Evolutionary conservation across 2,113 vertebrate species (phyloP).

Genomic region (Cyanoderma ruficeps): DNA sequence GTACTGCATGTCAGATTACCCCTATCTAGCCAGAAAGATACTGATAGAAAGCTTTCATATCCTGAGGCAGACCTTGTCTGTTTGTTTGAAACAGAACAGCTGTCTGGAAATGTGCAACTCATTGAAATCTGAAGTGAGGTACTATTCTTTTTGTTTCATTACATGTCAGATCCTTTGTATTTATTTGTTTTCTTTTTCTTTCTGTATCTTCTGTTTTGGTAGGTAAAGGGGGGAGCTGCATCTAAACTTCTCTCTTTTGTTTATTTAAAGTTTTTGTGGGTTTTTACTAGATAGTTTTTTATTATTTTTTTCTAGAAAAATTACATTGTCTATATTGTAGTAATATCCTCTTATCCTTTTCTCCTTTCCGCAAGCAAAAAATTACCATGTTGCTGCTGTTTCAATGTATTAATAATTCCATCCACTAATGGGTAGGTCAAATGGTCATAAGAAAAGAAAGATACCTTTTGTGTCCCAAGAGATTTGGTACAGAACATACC

Average conservation of each 20-base stretch:
- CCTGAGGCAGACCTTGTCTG: neutral
- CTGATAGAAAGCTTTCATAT: neutral
- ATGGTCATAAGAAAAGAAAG: neutral
- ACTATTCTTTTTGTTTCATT: neutral
- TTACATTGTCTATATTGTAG: neutral
- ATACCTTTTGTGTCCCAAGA: neutral
- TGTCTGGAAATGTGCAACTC: slow-evolving; percentile 14
- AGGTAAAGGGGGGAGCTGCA: neutral
- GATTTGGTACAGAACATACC: neutral
- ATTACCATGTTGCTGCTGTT: neutral
- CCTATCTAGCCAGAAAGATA: neutral
- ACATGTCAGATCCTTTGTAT: neutral
- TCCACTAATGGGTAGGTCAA: neutral
- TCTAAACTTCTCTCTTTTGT: neutral
- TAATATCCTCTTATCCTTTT: neutral
- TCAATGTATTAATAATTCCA: neutral
- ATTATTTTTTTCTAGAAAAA: neutral
- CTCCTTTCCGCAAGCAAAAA: neutral
- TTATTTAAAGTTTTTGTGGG: neutral
- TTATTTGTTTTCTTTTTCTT: neutral
- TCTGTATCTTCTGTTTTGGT: neutral
- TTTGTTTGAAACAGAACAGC: slow-evolving; percentile 29
- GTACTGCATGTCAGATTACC: neutral
- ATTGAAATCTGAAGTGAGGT: neutral
- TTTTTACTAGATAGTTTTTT: neutral